Conservation (phyloP, 2,113 vertebrate species). For the Ibidorhyncha struthersii region DNA sequence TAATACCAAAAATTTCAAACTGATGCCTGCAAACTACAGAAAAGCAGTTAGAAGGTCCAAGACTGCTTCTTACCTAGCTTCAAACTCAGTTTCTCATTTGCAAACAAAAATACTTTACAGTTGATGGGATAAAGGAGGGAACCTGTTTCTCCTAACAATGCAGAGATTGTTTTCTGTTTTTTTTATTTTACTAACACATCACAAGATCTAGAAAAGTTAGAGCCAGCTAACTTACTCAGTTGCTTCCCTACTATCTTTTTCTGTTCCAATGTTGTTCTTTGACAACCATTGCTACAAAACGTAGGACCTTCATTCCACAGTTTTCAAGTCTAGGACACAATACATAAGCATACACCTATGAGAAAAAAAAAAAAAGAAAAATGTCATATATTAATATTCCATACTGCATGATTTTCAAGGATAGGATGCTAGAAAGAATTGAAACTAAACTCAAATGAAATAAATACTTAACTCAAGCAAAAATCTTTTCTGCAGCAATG, state of each 20-base stretch:
- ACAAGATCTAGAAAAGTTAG: background rate
- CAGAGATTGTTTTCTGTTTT: accelerated
- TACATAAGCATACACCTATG: background rate
- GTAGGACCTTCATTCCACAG: accelerated
- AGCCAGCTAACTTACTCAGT: background rate
- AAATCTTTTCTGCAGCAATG: background rate
- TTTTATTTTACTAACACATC: background rate
- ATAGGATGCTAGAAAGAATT: background rate
- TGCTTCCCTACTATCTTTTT: background rate
- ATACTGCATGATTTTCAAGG: background rate
- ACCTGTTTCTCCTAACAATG: background rate
- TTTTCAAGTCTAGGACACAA: background rate
- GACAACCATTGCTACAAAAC: background rate
- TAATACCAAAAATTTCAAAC: background rate
- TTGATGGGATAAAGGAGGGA: background rate
- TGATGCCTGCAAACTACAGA: background rate
- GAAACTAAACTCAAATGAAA: background rate
- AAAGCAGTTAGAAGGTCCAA: background rate
- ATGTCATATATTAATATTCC: background rate
- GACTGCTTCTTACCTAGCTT: background rate
- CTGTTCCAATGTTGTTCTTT: background rate
- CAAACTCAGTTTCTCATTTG: background rate
- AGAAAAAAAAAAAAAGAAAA: background rate
- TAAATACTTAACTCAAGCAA: background rate
- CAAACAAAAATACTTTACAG: background rate